These are phyloP conservation scores for Gibbula magus DNA, from an alignment of 2,888 invertebrate genomes.

Conservation along the genomic window DNA sequence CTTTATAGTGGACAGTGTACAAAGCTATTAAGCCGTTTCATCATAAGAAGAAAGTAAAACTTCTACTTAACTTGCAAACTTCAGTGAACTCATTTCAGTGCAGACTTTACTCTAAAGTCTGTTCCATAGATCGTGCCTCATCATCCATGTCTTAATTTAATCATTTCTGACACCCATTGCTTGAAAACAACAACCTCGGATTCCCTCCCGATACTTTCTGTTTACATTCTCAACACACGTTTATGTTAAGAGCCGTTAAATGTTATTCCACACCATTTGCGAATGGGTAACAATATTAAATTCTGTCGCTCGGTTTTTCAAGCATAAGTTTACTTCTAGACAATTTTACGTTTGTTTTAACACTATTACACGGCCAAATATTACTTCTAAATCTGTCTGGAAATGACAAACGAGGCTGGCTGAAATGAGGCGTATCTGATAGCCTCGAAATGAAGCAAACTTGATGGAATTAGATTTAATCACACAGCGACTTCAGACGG, in stretches of 20 bases:
- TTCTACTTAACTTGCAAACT: too few relatives aligned
- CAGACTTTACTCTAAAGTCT: too few relatives aligned
- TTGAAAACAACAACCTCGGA: too few relatives aligned
- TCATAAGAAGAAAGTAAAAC: too few relatives aligned
- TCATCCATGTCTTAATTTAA: too few relatives aligned
- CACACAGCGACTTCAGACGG: slow-evolving; percentile 16
- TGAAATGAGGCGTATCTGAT: slow-evolving; percentile 21
- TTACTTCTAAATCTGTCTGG: background rate
- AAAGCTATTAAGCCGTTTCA: too few relatives aligned
- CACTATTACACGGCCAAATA: slow-evolving; percentile 2
- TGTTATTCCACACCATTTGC: background rate
- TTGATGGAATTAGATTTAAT: slow-evolving; percentile 21
- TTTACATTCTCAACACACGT: too few relatives aligned
- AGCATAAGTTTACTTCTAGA: slow-evolving; percentile 2
- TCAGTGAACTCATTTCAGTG: too few relatives aligned
- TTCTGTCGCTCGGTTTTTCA: slow-evolving; percentile 12
- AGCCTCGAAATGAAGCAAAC: slow-evolving; percentile 7
- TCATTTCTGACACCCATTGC: too few relatives aligned
- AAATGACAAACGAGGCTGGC: slow-evolving; percentile 16
- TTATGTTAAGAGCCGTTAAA: background rate
- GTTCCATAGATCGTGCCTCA: too few relatives aligned
- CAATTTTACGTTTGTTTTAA: slow-evolving; percentile 23
- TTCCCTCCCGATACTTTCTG: too few relatives aligned
- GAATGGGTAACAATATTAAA: slow-evolving; percentile 6
- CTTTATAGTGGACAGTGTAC: too few relatives aligned